Evolutionary conservation across 92 coral and sea anemone species (phyloP).

Genomic region (Zoanthus solanderi): DNA sequence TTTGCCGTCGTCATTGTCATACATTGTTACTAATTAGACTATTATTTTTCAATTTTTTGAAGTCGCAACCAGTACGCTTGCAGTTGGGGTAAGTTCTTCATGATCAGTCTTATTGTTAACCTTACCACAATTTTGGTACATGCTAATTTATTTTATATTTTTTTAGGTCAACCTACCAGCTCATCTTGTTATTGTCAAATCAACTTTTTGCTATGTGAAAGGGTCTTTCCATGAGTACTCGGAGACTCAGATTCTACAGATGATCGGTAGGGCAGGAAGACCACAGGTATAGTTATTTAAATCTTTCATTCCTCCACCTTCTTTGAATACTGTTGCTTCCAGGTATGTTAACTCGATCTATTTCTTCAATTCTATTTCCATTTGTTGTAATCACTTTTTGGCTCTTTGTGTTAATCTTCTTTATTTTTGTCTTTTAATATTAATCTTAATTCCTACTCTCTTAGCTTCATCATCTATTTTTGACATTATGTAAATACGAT

Average conservation of each 20-base stretch:
- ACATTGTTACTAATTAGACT: background rate
- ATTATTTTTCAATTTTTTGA: slow-evolving; percentile 23
- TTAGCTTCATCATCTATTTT: no score
- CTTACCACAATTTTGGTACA: background rate
- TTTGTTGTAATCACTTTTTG: no score
- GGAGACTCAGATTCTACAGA: slow-evolving; percentile 94
- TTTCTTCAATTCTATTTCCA: no score
- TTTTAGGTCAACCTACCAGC: slow-evolving; percentile 95
- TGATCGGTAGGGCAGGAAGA: slow-evolving; percentile 99
- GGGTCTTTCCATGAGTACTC: slow-evolving; percentile 95
- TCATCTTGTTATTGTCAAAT: slow-evolving; percentile 96
- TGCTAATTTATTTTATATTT: background rate
- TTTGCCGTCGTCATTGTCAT: no score
- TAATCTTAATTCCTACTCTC: no score
- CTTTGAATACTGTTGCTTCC: no score
- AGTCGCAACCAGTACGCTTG: slow-evolving; percentile 99
- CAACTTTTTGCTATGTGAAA: slow-evolving; percentile 90
- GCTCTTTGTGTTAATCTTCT: no score
- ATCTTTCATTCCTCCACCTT: no score
- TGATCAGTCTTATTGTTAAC: background rate
- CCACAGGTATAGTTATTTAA: slow-evolving; percentile 76
- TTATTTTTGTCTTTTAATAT: no score
- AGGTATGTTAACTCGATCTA: no score
- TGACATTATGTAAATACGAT: no score
- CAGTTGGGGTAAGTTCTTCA: slow-evolving; percentile 91